A percentile compares a stretch with the other conserved stretches of the same genome.
These are phyloP conservation scores for Himantopus leucocephalus DNA, from an alignment of 2,113 vertebrate species.

Conservation along the genomic window DNA sequence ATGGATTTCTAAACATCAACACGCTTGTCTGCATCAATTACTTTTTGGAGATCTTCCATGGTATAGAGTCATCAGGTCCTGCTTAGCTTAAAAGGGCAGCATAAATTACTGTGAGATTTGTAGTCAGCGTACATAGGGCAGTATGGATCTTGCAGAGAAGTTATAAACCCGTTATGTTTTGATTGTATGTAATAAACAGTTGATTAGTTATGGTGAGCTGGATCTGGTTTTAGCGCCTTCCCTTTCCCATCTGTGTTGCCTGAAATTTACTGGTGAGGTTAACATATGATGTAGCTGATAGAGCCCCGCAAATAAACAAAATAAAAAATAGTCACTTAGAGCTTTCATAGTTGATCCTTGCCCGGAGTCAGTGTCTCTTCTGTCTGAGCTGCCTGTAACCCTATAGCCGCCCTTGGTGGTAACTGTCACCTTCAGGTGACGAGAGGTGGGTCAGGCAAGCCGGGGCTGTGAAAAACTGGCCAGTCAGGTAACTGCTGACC, in stretches of 20 bases:
- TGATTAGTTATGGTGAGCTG: not conserved
- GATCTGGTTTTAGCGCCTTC: not conserved
- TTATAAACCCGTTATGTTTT: not conserved
- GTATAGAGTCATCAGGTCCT: not conserved
- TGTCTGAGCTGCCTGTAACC: not conserved
- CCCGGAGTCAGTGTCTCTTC: not conserved
- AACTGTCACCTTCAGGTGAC: not conserved
- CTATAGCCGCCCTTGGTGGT: not conserved
- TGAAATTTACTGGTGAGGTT: not conserved
- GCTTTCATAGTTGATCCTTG: not conserved
- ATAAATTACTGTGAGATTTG: not conserved
- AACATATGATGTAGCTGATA: not conserved
- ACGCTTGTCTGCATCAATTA: constrained; percentile 5
- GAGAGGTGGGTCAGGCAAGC: not conserved
- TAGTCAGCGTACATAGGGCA: accelerated
- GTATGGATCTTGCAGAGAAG: not conserved
- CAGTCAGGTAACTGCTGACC: not conserved
- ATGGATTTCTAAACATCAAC: not conserved
- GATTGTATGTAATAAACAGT: not conserved
- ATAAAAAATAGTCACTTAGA: not conserved
- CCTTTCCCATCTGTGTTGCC: not conserved
- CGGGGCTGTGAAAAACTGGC: not conserved
- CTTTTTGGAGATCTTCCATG: not conserved
- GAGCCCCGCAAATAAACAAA: not conserved
- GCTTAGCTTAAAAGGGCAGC: not conserved